Percentiles rank a stretch among this genome's conserved stretches.
Conservation (phyloP, 2,797 vertebrate genomes). For the Phataginus tetradactyla region DNA sequence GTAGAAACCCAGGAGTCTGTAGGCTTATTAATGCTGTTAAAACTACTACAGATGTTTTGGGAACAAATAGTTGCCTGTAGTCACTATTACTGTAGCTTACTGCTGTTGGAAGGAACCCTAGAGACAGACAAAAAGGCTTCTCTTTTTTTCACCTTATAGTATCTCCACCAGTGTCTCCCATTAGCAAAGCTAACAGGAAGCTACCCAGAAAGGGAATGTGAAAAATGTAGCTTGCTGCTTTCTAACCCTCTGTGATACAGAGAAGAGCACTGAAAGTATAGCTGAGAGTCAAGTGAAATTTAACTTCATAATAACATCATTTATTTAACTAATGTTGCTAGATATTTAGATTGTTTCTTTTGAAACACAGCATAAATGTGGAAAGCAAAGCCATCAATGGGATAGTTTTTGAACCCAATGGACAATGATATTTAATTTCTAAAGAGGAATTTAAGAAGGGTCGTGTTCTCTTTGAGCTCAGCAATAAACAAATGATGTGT, state of each 20-base stretch:
- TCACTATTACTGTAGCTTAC: not conserved
- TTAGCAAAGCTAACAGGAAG: not conserved
- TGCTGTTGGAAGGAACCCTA: not conserved
- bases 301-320: conserved; percentile 4
- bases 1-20: not conserved
- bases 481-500: not conserved
- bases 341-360: not conserved
- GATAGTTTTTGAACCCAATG: not conserved
- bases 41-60: not conserved
- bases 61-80: not conserved
- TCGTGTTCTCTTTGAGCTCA: not conserved
- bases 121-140: not conserved
- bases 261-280: not conserved
- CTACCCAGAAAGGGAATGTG: not conserved
- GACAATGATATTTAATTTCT: conserved; percentile 32
- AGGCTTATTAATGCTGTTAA: conserved; percentile 37
- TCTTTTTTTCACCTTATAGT: not conserved
- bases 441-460: not conserved
- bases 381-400: not conserved
- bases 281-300: conserved; percentile 14
- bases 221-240: conserved; percentile 24
- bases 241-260: not conserved
- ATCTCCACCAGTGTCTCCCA: not conserved
- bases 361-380: not conserved
- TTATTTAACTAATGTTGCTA: conserved; percentile 2